Evolutionary conservation across 2,888 invertebrate genomes (phyloP).

Genomic region (Polydrusus pterygomalis): DNA sequence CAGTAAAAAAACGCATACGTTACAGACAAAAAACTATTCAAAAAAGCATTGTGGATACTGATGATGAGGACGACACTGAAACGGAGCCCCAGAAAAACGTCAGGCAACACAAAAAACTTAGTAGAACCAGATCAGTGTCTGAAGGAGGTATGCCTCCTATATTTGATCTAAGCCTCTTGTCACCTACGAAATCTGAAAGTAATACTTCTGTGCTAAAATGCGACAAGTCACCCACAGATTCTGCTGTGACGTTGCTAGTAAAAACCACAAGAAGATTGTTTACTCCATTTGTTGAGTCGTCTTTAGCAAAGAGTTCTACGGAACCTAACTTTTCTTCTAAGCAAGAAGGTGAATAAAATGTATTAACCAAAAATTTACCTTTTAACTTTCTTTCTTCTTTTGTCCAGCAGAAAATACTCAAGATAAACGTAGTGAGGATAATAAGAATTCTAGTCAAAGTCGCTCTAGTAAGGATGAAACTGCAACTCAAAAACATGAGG

Average conservation of each 20-base stretch:
- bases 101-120: conserved; percentile 61
- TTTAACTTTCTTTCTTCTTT: neutral
- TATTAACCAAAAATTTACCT: neutral
- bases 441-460: neutral
- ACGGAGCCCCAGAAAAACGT: conserved; percentile 50
- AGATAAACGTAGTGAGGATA: neutral
- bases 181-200: conserved; percentile 65
- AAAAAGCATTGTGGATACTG: conserved; percentile 60
- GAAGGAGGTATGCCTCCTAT: conserved; percentile 55
- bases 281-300: conserved; percentile 74
- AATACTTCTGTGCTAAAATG: conserved; percentile 53
- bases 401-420: neutral
- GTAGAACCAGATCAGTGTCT: conserved; percentile 61
- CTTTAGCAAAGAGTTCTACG: conserved; percentile 53
- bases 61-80: conserved; percentile 66
- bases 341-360: neutral
- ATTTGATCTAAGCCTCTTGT: conserved; percentile 43
- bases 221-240: conserved; percentile 57
- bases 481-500: conserved; percentile 20
- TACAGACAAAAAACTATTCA: conserved; percentile 66
- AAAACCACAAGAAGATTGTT: conserved; percentile 88
- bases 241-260: conserved; percentile 80
- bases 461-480: neutral
- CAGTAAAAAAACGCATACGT: conserved; percentile 67
- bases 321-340: conserved; percentile 26